phyloP scores from a whole-genome alignment of 2,113 vertebrate species.

The Anser cygnoides region DNA sequence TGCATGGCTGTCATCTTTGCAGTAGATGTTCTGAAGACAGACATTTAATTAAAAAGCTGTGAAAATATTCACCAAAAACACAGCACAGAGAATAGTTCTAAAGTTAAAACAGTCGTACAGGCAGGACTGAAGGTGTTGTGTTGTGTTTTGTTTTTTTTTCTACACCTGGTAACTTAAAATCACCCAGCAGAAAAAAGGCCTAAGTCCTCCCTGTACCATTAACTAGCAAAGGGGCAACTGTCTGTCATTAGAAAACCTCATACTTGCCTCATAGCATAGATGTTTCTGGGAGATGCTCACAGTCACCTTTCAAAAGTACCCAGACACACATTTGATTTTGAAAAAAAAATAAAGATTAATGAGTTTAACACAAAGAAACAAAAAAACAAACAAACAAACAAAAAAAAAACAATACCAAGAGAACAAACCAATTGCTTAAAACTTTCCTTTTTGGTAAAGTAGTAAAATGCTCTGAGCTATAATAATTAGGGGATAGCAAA shows the following conservation, averaged over 20 bases:
- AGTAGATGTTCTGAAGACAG: not conserved
- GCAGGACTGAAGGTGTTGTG: not conserved
- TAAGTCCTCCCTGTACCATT: not conserved
- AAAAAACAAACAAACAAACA: not conserved
- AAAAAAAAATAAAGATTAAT: not conserved
- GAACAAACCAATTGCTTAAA: constrained; percentile 22
- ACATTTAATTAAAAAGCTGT: not conserved
- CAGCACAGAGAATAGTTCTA: not conserved
- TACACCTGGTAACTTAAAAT: not conserved
- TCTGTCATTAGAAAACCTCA: not conserved
- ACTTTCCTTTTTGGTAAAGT: constrained; percentile 1
- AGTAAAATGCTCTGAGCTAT: constrained; percentile 29
- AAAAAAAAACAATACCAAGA: not conserved
- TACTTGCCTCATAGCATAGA: not conserved
- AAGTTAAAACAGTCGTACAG: not conserved
- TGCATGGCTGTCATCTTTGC: not conserved
- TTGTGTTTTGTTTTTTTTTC: not conserved
- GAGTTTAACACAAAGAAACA: not conserved
- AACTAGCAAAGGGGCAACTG: not conserved
- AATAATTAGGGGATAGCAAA: constrained; percentile 46
- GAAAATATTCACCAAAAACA: not conserved
- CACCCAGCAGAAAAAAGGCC: not conserved
- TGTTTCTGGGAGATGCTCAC: not conserved
- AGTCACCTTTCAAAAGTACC: not conserved
- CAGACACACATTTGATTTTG: not conserved